Conservation (phyloP, 2,113 vertebrate genomes). For the Nannospalax galili region DNA sequence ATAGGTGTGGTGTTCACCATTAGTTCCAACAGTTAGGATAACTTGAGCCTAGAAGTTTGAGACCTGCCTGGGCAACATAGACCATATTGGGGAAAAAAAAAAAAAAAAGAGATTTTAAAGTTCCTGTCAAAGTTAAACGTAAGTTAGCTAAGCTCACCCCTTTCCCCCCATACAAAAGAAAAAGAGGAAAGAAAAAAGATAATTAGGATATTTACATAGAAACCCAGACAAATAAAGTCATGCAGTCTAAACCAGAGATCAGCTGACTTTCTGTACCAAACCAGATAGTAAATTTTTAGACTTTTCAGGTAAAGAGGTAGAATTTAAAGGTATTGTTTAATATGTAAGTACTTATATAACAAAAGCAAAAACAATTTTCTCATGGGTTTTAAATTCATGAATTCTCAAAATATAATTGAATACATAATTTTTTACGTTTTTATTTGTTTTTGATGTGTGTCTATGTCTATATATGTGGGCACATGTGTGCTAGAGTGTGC, state of each 20-base stretch:
- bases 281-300: no score
- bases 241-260: background rate
- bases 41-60: background rate
- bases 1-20: background rate
- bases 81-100: background rate
- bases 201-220: background rate
- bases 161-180: background rate
- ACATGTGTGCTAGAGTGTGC: background rate
- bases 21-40: background rate
- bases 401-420: background rate
- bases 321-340: background rate
- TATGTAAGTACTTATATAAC: background rate
- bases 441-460: background rate
- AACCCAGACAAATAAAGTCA: background rate
- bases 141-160: background rate
- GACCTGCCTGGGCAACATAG: background rate
- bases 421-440: background rate
- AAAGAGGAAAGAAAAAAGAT: background rate
- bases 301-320: background rate
- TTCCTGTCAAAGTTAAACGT: background rate
- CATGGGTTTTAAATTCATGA: background rate
- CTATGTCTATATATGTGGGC: rapidly evolving
- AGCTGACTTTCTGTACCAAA: background rate
- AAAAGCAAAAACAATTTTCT: background rate
- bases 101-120: background rate